phyloP scores from a whole-genome alignment of 1,140 invertebrate genomes.

The Pissodes strobi region DNA sequence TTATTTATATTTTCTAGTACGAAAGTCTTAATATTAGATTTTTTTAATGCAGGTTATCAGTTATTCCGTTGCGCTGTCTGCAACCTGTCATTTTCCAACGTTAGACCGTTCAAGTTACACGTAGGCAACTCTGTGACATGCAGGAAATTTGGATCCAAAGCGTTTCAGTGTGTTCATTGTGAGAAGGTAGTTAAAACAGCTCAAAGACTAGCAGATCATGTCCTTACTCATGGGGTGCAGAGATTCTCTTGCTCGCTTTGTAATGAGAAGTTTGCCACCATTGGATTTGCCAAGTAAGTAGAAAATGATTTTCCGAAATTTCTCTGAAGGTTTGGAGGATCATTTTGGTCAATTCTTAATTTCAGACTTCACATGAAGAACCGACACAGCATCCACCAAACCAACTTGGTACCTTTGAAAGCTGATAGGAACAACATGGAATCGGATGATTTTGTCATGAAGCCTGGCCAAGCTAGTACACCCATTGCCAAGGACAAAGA shows the following conservation, averaged over 20 bases:
- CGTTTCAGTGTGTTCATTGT: conserved; percentile 60
- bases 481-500: conserved; percentile 36
- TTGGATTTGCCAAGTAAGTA: conserved; percentile 34
- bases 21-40: too few relatives aligned
- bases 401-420: conserved; percentile 58
- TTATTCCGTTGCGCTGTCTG: conserved; percentile 54
- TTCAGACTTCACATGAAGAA: conserved; percentile 60
- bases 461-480: conserved; percentile 49
- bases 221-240: conserved; percentile 56
- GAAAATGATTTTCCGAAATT: too few relatives aligned
- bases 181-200: conserved; percentile 57
- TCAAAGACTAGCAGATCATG: conserved; percentile 47
- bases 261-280: conserved; percentile 37
- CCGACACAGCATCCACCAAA: conserved; percentile 57
- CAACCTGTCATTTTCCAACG: conserved; percentile 51
- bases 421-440: conserved; percentile 59
- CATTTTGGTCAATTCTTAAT: too few relatives aligned
- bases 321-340: too few relatives aligned
- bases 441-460: conserved; percentile 60
- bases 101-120: conserved; percentile 57
- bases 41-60: conserved; percentile 41
- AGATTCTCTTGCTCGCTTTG: conserved; percentile 61
- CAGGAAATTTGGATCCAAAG: conserved; percentile 35
- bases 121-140: conserved; percentile 53
- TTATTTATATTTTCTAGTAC: too few relatives aligned